Conservation (phyloP, 2,113 vertebrate genomes). For the Passer domesticus region DNA sequence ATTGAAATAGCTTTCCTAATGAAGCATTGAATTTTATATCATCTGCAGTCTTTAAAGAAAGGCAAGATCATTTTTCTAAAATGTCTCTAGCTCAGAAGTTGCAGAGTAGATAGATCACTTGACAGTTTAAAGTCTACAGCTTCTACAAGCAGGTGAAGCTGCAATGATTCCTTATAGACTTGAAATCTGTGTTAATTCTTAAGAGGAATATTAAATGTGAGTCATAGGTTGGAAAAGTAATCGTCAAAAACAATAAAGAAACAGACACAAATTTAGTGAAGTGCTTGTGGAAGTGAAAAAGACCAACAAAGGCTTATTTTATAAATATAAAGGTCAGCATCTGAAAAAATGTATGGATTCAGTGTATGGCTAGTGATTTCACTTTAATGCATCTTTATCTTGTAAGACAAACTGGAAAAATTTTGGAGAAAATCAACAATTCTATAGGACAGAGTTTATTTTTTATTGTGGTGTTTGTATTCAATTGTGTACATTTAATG, state of each 20-base stretch:
- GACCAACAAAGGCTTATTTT: neutral
- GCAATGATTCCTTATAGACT: neutral
- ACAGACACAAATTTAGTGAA: neutral
- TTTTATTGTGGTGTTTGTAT: neutral
- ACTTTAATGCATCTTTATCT: neutral
- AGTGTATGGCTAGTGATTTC: neutral
- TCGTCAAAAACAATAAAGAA: neutral
- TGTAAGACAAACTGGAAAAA: neutral
- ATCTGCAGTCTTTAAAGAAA: neutral
- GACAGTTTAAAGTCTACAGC: neutral
- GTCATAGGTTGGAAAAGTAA: neutral
- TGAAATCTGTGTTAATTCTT: neutral
- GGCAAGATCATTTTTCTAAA: neutral
- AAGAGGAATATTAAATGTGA: neutral
- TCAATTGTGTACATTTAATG: neutral
- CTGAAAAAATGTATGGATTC: neutral
- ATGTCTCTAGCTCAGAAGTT: neutral
- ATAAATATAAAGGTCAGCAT: neutral
- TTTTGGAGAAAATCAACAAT: neutral
- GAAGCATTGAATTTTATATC: neutral
- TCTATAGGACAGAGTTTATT: neutral
- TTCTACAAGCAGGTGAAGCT: neutral
- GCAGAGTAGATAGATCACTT: neutral
- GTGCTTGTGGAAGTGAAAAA: neutral
- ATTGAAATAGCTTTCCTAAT: neutral